Evolutionary conservation across 35 echinoderm and acorn worm genomes (phyloP).

Genomic region (Nesometra sesokonis): DNA sequence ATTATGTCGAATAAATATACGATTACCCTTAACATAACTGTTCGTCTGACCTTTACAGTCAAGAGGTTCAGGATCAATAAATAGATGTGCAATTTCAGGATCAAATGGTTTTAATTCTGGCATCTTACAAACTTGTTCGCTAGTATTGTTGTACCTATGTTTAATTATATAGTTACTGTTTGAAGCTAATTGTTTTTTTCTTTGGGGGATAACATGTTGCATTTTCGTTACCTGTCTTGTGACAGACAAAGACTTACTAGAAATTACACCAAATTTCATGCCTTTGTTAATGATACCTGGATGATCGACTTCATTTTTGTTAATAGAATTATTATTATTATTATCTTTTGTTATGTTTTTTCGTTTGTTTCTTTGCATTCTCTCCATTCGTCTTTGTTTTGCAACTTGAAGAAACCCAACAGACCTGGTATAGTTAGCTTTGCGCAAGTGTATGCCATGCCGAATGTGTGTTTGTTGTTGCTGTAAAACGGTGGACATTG

Average conservation of each 20-base stretch:
- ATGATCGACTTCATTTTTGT: not conserved
- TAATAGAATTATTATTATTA: not conserved
- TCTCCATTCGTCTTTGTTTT: not conserved
- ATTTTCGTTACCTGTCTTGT: not conserved
- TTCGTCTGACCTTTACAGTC: slow-evolving; percentile 14
- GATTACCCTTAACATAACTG: not conserved
- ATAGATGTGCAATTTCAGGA: not conserved
- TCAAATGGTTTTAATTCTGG: slow-evolving; percentile 38
- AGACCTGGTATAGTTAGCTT: not conserved
- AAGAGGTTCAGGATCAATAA: slow-evolving; percentile 8
- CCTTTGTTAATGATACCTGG: no score
- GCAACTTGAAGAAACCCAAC: not conserved
- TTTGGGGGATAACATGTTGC: not conserved
- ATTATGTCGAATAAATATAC: not conserved
- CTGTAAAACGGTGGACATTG: not conserved
- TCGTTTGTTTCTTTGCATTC: not conserved
- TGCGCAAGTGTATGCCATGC: not conserved
- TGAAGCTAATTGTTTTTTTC: not conserved
- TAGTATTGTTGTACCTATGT: not conserved
- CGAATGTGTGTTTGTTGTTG: not conserved
- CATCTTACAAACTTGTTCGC: not conserved
- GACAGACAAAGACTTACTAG: not conserved
- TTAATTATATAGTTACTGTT: not conserved
- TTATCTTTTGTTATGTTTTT: not conserved
- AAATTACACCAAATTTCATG: not conserved